Evolutionary conservation across 2,113 vertebrate species (phyloP), one percentile per base, ranked within the genome.

Genomic region (Rhadina sibilatrix): DNA sequence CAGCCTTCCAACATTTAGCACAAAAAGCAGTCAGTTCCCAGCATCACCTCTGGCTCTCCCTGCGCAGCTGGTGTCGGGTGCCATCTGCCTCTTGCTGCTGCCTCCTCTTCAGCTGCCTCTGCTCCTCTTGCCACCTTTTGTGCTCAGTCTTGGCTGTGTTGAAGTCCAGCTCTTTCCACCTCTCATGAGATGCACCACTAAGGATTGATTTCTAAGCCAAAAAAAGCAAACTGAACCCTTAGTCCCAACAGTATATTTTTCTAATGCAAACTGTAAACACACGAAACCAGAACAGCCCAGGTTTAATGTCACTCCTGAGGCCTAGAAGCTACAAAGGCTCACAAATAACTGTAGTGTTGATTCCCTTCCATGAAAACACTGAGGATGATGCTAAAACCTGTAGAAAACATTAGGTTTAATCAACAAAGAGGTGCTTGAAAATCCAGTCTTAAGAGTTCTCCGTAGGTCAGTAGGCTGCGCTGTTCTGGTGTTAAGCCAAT

Each of bases 1-100:
- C 71, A 82, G 4, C 47, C 37, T 66, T 56, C 42, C 2, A 3
- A n/a, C 24, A 22, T 11, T 25, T 60, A 54, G 75, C 64, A 31
- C 40, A 60, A 46, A 86, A 57, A 24, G 2, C 37, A 56, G n/a
- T 31, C 22, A 83, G 60, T 16, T 57, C 52, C 38, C 35, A 27
- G 19, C 12, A 37, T 78, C 81, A 97, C 97, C 96, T 96, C 78
- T 93, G 96, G 53, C 15, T 80, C 57, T 94, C 83, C 40, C 57
- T 52, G 70, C 2, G 4, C n/a, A 75, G 72, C 60, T 83, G 77
- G 27, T 0, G 3, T 19, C 0, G 56, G n/a, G 50, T 59, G 49
- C 53, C 28, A 6, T 93, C 83, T 47, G 90, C 95, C 22, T 90
- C 42, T 27, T 72, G 84, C 84, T 97, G 85, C 74, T 95, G 91